Conservation (phyloP, 2,797 vertebrate genomes). For the Sciaenops ocellatus region DNA sequence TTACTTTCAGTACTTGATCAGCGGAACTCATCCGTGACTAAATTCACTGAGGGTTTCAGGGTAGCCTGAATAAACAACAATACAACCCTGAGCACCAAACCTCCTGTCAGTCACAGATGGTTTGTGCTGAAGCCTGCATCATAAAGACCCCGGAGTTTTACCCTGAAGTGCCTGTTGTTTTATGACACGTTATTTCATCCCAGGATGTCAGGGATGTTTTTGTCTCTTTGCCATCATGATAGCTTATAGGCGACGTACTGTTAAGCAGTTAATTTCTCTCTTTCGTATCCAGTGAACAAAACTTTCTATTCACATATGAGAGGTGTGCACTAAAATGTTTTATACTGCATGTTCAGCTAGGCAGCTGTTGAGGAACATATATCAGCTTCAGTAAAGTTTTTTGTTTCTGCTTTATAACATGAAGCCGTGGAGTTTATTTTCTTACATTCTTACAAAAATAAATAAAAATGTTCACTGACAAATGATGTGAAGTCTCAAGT, state of each 20-base stretch:
- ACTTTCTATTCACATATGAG: not conserved
- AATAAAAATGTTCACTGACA: conserved; percentile 40
- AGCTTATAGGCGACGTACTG: not conserved
- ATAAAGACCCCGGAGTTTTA: conserved; percentile 33
- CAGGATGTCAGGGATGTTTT: conserved; percentile 17
- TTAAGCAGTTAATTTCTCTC: conserved; percentile 29
- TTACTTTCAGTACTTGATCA: conserved; percentile 49
- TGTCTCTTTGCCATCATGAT: conserved; percentile 21
- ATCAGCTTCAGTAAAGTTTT: not conserved
- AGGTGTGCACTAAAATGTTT: conserved; percentile 12
- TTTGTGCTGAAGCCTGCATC: conserved; percentile 44
- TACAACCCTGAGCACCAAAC: conserved; percentile 43
- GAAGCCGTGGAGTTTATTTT: conserved; percentile 45
- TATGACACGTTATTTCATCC: conserved; percentile 38
- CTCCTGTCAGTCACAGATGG: conserved; percentile 59
- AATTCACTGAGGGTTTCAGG: conserved; percentile 46
- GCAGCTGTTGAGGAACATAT: not conserved
- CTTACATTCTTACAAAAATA: not conserved
- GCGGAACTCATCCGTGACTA: conserved; percentile 46
- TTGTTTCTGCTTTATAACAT: conserved; percentile 8
- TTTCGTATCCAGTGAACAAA: conserved; percentile 17
- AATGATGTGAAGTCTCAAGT: not conserved
- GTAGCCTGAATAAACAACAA: conserved; percentile 50
- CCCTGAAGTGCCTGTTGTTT: conserved; percentile 49
- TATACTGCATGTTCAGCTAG: not conserved